Base-by-base conservation (phyloP, 1,140 invertebrate species). In the Tetraneura akinire region DNA sequence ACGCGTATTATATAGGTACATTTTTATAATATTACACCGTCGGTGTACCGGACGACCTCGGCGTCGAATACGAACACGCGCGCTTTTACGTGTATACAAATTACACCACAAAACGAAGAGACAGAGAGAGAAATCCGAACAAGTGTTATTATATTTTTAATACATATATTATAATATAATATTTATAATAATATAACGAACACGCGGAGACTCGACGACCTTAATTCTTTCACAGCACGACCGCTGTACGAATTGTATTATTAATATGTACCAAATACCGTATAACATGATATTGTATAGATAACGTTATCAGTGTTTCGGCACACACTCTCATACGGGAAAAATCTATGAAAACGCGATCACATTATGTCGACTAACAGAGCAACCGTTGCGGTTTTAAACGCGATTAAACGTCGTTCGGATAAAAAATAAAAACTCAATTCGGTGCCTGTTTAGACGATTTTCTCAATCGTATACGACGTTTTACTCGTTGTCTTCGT, bases 291-390 rank as follows among this genome's bases (percentile, higher is more conserved):
- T n/a, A n/a, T n/a, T n/a, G n/a, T n/a, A n/a, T n/a, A n/a, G n/a
- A n/a, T n/a, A n/a, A n/a, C n/a, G n/a, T n/a, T 32, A 32, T 32
- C 9, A n/a, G 18, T 13, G 3, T n/a, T 18, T n/a, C n/a, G n/a
- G n/a, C n/a, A n/a, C n/a, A n/a, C n/a, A n/a, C n/a, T n/a, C n/a
- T n/a, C n/a, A n/a, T n/a, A n/a, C n/a, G n/a, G n/a, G n/a, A 1
- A 47, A 47, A 47, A 10, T 47, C 45, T 13, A 68, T 45, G 37
- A 10, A 47, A 8, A 47, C 37, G 64, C 37, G 37, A 68, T 47
- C 37, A 47, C 66, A 42, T n/a, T n/a, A n/a, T 21, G 66, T 68
- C 21, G 21, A 2, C 66, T 47, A 68, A 66, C 23, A 68, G 42
- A 21, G 66, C 42, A n/a, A n/a, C n/a, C 37, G 60, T 37, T 21